Percentiles rank a stretch among this genome's conserved stretches.
These are phyloP conservation scores for Hypomecis punctinalis DNA, from an alignment of 2,888 invertebrate species.

Conservation along the genomic window DNA sequence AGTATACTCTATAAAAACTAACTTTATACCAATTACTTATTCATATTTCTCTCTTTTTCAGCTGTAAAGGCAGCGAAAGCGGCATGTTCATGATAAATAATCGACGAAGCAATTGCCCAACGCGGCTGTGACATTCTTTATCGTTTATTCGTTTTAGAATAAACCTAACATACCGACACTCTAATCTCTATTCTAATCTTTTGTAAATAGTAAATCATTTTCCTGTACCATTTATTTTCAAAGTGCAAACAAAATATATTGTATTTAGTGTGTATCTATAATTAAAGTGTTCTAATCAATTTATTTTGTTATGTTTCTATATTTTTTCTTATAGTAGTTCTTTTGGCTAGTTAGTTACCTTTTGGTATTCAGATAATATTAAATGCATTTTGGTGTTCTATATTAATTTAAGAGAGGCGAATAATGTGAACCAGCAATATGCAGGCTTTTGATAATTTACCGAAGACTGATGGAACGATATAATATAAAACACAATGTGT, in stretches of 20 bases:
- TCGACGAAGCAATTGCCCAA: constrained; percentile 36
- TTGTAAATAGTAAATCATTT: constrained; percentile 24
- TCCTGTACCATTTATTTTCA: constrained; percentile 2
- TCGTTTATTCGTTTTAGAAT: constrained; percentile 79
- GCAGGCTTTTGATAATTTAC: constrained; percentile 27
- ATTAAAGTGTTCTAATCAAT: constrained; percentile 26
- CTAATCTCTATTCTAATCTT: constrained; percentile 7
- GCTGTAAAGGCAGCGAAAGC: constrained; percentile 83
- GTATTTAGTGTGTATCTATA: constrained; percentile 6
- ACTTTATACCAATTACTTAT: too few species aligned
- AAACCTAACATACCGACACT: constrained; percentile 41
- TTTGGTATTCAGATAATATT: constrained; percentile 25
- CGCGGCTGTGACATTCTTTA: constrained; percentile 34
- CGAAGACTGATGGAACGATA: constrained; percentile 58
- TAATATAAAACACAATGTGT: constrained; percentile 51
- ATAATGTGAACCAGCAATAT: constrained; percentile 2
- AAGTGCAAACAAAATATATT: constrained; percentile 6
- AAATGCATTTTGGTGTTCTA: constrained; percentile 9
- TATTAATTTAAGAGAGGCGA: constrained; percentile 15
- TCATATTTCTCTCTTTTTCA: constrained; percentile 56
- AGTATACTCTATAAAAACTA: too few species aligned
- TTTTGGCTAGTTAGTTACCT: constrained; percentile 31
- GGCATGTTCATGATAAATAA: constrained; percentile 79
- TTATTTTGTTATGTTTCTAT: constrained; percentile 27
- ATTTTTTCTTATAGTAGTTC: constrained; percentile 6